A percentile compares a stretch with the other conserved stretches of the same genome.
Evolutionary conservation across 2,888 invertebrate genomes (phyloP).

Genomic region (Pachymerium ferrugineum): DNA sequence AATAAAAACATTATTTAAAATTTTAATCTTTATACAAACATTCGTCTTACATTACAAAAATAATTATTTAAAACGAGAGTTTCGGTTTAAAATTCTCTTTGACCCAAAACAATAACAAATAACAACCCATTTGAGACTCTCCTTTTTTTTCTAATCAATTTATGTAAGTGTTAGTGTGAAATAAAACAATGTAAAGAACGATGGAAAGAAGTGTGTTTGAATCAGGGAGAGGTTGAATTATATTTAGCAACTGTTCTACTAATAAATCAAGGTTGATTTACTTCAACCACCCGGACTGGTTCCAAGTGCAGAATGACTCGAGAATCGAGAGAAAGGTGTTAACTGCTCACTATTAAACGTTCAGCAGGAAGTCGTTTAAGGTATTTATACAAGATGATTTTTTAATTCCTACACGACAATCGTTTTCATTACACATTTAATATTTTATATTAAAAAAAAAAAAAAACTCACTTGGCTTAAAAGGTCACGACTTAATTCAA

Average conservation of each 20-base stretch:
- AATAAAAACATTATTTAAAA: neutral
- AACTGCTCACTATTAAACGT: neutral
- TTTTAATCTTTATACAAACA: neutral
- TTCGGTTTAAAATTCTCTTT: neutral
- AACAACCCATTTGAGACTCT: no score
- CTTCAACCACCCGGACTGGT: conserved; percentile 14
- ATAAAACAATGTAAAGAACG: neutral
- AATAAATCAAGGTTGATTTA: conserved; percentile 13
- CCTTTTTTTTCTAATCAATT: no score
- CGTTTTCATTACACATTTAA: no score
- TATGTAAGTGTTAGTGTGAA: no score
- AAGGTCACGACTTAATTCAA: no score
- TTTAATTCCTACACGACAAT: neutral
- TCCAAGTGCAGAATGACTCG: conserved; percentile 8
- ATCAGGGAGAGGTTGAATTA: neutral
- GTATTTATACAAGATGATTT: neutral
- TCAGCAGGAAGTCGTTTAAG: neutral
- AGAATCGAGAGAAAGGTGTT: conserved; percentile 12
- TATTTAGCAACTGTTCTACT: neutral
- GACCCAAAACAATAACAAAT: neutral
- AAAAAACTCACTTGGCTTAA: neutral
- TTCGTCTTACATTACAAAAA: neutral
- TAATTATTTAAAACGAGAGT: neutral
- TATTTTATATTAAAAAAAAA: neutral
- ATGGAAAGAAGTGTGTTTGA: no score